Evolutionary conservation across 2,113 vertebrate species (phyloP).

Genomic region (Trichechus manatus): DNA sequence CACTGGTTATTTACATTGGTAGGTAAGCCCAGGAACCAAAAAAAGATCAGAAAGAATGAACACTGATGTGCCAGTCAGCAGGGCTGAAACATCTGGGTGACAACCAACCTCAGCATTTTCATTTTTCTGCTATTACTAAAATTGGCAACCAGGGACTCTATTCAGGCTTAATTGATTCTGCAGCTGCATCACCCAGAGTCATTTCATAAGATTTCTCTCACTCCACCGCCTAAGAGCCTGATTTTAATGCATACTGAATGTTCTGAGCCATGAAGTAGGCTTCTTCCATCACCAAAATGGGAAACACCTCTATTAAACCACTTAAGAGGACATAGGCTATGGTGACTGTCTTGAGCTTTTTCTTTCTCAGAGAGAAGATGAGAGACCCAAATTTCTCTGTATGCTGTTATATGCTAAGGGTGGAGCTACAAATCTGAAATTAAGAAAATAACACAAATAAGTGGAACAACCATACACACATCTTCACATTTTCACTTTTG

Average conservation of each 20-base stretch:
- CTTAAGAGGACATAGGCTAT: background rate
- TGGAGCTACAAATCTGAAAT: background rate
- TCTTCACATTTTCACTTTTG: background rate
- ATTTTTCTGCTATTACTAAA: slow-evolving; percentile 76
- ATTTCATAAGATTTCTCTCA: slow-evolving; percentile 30
- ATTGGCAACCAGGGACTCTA: slow-evolving; percentile 68
- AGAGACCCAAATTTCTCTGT: background rate
- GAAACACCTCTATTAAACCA: slow-evolving; percentile 5
- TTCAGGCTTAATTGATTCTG: slow-evolving; percentile 76
- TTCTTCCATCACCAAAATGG: slow-evolving; percentile 18
- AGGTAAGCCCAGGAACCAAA: slow-evolving; percentile 62
- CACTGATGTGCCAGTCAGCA: slow-evolving; percentile 65
- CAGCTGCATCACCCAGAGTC: slow-evolving; percentile 74
- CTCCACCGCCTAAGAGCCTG: slow-evolving; percentile 12
- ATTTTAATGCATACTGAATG: background rate
- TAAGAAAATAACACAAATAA: slow-evolving; percentile 45
- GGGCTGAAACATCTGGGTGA: slow-evolving; percentile 69
- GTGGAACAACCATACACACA: background rate
- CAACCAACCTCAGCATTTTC: slow-evolving; percentile 70
- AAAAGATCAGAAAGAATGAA: slow-evolving; percentile 10
- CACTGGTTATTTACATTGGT: background rate
- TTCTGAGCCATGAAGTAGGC: background rate
- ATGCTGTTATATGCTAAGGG: background rate
- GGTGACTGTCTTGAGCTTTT: background rate
- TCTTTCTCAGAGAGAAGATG: background rate